Evolutionary conservation across 2,797 vertebrate species (phyloP).

Genomic region (Syngnathus acus): DNA sequence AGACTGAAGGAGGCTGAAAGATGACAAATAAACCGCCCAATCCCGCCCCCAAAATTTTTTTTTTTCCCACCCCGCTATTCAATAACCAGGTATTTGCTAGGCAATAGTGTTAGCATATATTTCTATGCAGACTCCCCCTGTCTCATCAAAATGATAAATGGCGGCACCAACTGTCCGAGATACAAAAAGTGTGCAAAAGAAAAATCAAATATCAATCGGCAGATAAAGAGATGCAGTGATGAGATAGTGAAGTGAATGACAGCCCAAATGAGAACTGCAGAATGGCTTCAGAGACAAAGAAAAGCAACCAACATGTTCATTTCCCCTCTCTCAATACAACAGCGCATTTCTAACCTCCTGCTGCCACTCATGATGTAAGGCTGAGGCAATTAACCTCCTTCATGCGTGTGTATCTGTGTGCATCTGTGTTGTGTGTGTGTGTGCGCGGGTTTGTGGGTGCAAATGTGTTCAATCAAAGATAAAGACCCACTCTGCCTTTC

Average conservation of each 20-base stretch:
- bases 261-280: conserved; percentile 21
- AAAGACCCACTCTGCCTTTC: conserved; percentile 27
- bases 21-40: neutral
- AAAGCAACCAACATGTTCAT: conserved; percentile 38
- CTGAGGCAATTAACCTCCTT: conserved; percentile 62
- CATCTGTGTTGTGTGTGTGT: conserved; percentile 24
- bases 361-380: conserved; percentile 57
- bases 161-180: neutral
- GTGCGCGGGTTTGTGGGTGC: neutral
- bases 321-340: conserved; percentile 41
- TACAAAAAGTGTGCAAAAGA: neutral
- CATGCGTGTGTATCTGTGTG: conserved; percentile 37
- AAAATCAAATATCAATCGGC: neutral
- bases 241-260: neutral
- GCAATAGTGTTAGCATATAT: neutral
- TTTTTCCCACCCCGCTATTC: neutral
- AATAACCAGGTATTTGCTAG: neutral
- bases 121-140: neutral
- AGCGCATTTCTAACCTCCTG: conserved; percentile 39
- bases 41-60: no score
- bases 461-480: conserved; percentile 40
- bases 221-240: neutral
- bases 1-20: neutral
- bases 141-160: conserved; percentile 1
- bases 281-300: conserved; percentile 37